phyloP scores from a whole-genome alignment of 2,888 invertebrate genomes.

The Apantesis nais region DNA sequence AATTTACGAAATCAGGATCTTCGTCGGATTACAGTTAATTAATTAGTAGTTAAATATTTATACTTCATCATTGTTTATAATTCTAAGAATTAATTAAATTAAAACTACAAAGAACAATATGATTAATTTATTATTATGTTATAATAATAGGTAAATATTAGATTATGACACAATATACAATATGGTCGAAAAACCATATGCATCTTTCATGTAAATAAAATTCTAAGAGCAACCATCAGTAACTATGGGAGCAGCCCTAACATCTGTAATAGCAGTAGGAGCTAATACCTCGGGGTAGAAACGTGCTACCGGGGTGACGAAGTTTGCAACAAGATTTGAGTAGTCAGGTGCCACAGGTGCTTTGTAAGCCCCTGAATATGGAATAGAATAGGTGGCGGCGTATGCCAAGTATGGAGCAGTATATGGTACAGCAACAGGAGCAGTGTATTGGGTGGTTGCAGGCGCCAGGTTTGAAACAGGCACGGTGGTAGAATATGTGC shows the following conservation, averaged over 20 bases:
- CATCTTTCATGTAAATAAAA: neutral
- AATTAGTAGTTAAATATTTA: neutral
- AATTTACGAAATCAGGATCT: too few relatives aligned
- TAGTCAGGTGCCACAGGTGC: neutral
- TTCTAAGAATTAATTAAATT: neutral
- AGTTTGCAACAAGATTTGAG: neutral
- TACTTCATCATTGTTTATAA: neutral
- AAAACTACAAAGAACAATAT: neutral
- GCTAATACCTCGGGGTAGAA: neutral
- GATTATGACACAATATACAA: neutral
- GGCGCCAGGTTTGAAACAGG: conserved; percentile 26
- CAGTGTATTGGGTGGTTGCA: conserved; percentile 17
- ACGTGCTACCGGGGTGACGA: neutral
- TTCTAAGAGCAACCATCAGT: neutral
- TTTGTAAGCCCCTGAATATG: neutral
- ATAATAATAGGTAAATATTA: neutral
- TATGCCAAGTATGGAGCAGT: conserved; percentile 31
- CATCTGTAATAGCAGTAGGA: neutral
- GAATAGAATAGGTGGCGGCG: neutral
- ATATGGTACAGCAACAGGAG: conserved; percentile 27
- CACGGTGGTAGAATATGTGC: conserved; percentile 32
- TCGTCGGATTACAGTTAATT: too few relatives aligned
- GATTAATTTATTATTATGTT: neutral
- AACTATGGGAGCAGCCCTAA: neutral
- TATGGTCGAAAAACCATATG: neutral